Conservation (phyloP, 2,888 invertebrate species). For the Amblyjoppa proteus region DNA sequence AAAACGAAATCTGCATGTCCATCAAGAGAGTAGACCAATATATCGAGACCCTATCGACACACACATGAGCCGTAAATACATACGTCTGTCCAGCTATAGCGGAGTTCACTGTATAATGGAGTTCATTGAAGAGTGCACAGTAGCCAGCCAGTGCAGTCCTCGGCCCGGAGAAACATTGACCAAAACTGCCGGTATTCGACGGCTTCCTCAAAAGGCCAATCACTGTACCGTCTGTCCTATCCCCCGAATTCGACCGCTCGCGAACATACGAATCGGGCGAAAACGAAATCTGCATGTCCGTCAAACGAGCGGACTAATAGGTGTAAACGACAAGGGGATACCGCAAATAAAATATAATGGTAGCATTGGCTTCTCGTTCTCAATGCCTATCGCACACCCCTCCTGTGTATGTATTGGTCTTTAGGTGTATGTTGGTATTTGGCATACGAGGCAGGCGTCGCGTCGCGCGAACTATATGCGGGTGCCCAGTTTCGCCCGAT, state of each 20-base stretch:
- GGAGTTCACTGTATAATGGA: neutral
- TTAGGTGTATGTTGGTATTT: neutral
- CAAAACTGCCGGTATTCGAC: neutral
- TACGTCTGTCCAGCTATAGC: neutral
- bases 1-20: conserved; percentile 47
- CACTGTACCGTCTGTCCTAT: conserved; percentile 15
- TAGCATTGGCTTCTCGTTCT: conserved; percentile 62
- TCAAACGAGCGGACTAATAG: conserved; percentile 43
- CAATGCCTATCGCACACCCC: neutral
- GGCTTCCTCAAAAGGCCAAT: neutral
- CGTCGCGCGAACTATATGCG: conserved; percentile 15
- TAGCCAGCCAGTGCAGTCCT: conserved; percentile 9
- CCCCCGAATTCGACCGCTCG: conserved; percentile 24
- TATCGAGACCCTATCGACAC: neutral
- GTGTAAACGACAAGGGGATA: conserved; percentile 53
- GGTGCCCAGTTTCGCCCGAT: conserved; percentile 21
- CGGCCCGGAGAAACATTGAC: neutral
- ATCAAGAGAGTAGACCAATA: conserved; percentile 36
- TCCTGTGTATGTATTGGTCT: neutral
- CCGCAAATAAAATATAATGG: conserved; percentile 53
- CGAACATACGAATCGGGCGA: conserved; percentile 20
- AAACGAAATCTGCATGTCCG: conserved; percentile 46
- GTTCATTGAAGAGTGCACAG: neutral
- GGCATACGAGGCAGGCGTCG: conserved; percentile 9
- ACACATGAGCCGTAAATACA: neutral